Evolutionary conservation across 2,888 invertebrate genomes (phyloP).

Genomic region (Mechanitis mazaeus): DNA sequence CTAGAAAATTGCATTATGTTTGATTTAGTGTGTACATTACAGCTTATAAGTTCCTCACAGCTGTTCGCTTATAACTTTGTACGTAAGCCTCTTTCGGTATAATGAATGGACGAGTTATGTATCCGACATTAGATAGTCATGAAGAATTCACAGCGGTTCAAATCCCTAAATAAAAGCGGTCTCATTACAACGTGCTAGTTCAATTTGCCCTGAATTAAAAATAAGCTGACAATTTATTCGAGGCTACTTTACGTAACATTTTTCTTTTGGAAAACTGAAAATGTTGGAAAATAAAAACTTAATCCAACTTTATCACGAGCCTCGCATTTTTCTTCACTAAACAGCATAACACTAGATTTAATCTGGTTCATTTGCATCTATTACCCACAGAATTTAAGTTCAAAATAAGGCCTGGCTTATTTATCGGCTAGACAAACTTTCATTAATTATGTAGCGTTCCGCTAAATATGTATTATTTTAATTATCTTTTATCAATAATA

Average conservation of each 20-base stretch:
- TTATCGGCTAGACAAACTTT: neutral
- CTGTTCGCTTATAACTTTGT: neutral
- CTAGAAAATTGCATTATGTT: neutral
- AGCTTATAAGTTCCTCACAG: neutral
- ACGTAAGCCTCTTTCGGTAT: neutral
- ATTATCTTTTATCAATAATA: no score
- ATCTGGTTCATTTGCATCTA: conserved; percentile 25
- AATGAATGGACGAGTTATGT: neutral
- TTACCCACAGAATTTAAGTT: conserved; percentile 11
- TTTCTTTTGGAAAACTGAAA: conserved; percentile 16
- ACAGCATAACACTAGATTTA: conserved; percentile 20
- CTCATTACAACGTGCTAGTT: conserved; percentile 11
- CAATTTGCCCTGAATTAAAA: conserved; percentile 17
- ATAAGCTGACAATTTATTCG: conserved; percentile 22
- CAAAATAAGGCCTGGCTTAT: neutral
- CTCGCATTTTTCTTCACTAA: conserved; percentile 18
- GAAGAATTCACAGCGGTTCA: conserved; percentile 6
- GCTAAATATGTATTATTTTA: neutral
- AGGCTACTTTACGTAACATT: conserved; percentile 13
- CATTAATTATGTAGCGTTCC: neutral
- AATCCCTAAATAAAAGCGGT: conserved; percentile 6
- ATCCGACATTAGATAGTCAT: neutral
- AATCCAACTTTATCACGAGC: conserved; percentile 23
- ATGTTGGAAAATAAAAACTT: conserved; percentile 24
- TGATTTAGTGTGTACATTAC: neutral